Evolutionary conservation across 1,140 invertebrate species (phyloP).

Genomic region (Samia ricini): DNA sequence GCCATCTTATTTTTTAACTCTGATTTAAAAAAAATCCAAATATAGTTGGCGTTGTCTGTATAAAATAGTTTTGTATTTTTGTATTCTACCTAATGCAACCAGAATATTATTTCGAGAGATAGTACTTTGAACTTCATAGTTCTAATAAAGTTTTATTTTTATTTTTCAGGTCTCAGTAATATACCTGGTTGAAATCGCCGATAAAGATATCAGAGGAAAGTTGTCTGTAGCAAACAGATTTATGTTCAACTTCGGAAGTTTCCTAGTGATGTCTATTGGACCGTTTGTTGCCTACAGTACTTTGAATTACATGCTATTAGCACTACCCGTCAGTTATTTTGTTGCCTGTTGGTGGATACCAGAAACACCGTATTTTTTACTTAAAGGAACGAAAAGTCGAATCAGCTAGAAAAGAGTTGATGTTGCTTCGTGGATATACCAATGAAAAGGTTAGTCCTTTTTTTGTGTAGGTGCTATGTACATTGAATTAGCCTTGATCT

Average conservation of each 20-base stretch:
- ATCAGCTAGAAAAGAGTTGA: constrained; percentile 55
- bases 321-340: constrained; percentile 73
- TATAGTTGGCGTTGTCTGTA: no score
- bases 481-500: no score
- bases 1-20: no score
- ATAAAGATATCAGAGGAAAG: constrained; percentile 80
- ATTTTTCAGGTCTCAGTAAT: constrained; percentile 65
- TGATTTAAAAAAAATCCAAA: no score
- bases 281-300: constrained; percentile 67
- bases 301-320: constrained; percentile 61
- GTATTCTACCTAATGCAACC: no score
- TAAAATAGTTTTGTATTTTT: no score
- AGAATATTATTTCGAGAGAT: neutral
- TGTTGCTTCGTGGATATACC: constrained; percentile 49
- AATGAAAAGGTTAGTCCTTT: constrained; percentile 44
- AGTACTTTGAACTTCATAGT: no score
- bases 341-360: constrained; percentile 82
- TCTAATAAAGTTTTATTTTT: neutral
- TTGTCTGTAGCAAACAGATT: constrained; percentile 81
- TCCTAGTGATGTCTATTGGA: constrained; percentile 72
- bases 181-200: constrained; percentile 83
- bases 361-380: constrained; percentile 85
- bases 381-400: constrained; percentile 73
- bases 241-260: constrained; percentile 81
- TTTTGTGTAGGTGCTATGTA: no score